These are phyloP conservation scores for Tribolium freemani DNA, from an alignment of 2,888 invertebrate species.

Conservation along the genomic window DNA sequence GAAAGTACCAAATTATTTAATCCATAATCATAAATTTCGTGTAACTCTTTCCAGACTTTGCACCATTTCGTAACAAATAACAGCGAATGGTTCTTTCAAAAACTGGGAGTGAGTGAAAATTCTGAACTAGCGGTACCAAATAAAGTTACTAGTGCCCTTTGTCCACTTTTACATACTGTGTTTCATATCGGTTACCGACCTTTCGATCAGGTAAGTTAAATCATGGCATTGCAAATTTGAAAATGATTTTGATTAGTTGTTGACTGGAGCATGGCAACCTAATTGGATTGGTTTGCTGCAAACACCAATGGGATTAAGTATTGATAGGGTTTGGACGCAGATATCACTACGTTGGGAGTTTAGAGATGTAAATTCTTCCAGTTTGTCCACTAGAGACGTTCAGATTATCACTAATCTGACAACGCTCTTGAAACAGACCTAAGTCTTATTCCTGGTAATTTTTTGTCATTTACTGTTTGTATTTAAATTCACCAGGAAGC, in stretches of 20 bases:
- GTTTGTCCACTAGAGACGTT: constrained; percentile 58
- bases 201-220: constrained; percentile 80
- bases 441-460: no score
- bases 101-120: constrained; percentile 69
- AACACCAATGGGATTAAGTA: constrained; percentile 68
- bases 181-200: constrained; percentile 82
- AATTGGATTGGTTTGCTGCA: constrained; percentile 70
- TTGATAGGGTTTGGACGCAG: constrained; percentile 69
- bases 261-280: constrained; percentile 68
- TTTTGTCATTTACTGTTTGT: not conserved
- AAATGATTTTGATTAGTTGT: constrained; percentile 63
- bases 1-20: constrained; percentile 62
- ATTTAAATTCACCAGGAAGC: no score
- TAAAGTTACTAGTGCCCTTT: constrained; percentile 60
- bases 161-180: constrained; percentile 80
- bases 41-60: constrained; percentile 70
- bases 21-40: not conserved
- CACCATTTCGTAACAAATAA: constrained; percentile 80
- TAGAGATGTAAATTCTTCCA: constrained; percentile 61
- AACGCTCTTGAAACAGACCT: constrained; percentile 58
- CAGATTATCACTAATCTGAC: constrained; percentile 61
- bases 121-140: constrained; percentile 63
- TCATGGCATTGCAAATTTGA: not conserved
- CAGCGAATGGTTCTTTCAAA: constrained; percentile 77
- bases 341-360: constrained; percentile 70